Evolutionary conservation across 2,797 vertebrate genomes (phyloP).

Genomic region (Xenentodon cancila): DNA sequence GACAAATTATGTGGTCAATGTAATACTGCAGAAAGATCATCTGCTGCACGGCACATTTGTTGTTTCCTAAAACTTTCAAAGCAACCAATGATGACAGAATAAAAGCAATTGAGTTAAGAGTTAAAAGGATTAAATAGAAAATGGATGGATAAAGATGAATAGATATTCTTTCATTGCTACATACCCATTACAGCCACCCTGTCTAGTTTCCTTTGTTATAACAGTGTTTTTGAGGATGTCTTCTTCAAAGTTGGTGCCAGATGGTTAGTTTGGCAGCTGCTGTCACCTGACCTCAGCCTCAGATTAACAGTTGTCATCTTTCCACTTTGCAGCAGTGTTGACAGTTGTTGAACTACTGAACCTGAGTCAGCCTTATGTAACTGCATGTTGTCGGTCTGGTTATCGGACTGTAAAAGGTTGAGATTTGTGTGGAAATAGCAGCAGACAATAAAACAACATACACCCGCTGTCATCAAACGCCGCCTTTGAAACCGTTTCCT

Average conservation of each 20-base stretch:
- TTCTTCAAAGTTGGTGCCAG: constrained; percentile 40
- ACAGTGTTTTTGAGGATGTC: constrained; percentile 39
- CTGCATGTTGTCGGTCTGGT: constrained; percentile 3
- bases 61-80: too few relatives aligned
- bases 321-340: constrained; percentile 27
- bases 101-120: too few relatives aligned
- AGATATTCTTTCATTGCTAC: constrained; percentile 33
- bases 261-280: constrained; percentile 55
- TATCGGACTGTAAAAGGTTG: constrained; percentile 18
- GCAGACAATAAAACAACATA: too few relatives aligned
- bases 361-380: constrained; percentile 17
- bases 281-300: constrained; percentile 52
- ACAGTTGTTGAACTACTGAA: constrained; percentile 28
- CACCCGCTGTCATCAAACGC: constrained; percentile 15
- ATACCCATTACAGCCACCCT: constrained; percentile 52
- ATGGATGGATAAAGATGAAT: not conserved
- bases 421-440: not conserved
- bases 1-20: too few relatives aligned
- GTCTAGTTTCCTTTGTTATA: constrained; percentile 18
- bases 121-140: too few relatives aligned
- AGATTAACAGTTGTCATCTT: constrained; percentile 50
- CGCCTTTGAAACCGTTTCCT: constrained; percentile 3
- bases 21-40: too few relatives aligned
- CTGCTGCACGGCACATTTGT: too few relatives aligned
- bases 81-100: too few relatives aligned